phyloP scores from a whole-genome alignment of 2,888 invertebrate genomes.

The Amphipoea oculea region DNA sequence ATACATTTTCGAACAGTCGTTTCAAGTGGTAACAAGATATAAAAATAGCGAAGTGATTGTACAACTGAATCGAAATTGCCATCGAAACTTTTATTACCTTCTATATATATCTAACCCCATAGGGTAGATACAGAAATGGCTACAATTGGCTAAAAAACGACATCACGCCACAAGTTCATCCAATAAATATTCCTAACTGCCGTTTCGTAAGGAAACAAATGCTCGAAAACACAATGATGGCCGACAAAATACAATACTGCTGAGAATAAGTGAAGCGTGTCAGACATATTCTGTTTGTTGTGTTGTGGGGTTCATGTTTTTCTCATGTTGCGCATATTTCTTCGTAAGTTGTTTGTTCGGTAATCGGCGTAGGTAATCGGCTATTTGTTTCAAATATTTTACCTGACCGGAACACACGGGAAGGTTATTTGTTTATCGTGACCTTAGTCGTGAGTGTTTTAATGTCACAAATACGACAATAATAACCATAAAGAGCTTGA shows the following conservation, averaged over 20 bases:
- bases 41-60: slow-evolving; percentile 63
- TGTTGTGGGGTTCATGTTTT: slow-evolving; percentile 82
- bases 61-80: slow-evolving; percentile 74
- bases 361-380: slow-evolving; percentile 66
- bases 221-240: slow-evolving; percentile 89
- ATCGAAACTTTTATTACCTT: slow-evolving; percentile 80
- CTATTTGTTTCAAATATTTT: slow-evolving; percentile 54
- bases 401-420: slow-evolving; percentile 57
- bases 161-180: slow-evolving; percentile 87
- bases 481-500: slow-evolving; percentile 48
- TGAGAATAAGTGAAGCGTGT: slow-evolving; percentile 84
- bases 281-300: slow-evolving; percentile 88
- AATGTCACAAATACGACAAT: slow-evolving; percentile 38
- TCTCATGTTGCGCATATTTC: slow-evolving; percentile 74
- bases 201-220: slow-evolving; percentile 88
- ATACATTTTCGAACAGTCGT: slow-evolving; percentile 56
- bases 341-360: slow-evolving; percentile 79
- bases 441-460: slow-evolving; percentile 35
- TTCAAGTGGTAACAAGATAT: slow-evolving; percentile 62
- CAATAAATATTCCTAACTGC: slow-evolving; percentile 90
- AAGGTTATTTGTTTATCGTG: slow-evolving; percentile 57
- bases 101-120: slow-evolving; percentile 76
- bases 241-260: slow-evolving; percentile 86
- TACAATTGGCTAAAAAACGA: slow-evolving; percentile 87
- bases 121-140: slow-evolving; percentile 79